phyloP scores from a whole-genome alignment of 2,113 vertebrate genomes.

The Podarcis raffonei region DNA sequence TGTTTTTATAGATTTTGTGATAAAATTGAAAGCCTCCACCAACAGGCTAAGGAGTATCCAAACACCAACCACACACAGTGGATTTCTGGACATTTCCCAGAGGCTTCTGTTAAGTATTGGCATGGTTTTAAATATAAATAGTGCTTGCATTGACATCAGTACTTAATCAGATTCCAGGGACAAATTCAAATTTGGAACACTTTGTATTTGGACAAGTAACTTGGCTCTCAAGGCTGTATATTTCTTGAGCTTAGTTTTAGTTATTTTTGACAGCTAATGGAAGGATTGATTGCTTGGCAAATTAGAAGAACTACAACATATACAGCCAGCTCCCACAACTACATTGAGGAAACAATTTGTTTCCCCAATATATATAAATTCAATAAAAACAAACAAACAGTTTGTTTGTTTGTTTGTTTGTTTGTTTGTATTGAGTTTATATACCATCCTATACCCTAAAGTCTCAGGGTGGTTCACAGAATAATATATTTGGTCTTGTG shows the following conservation, averaged over 20 bases:
- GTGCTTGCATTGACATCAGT: slow-evolving; percentile 46
- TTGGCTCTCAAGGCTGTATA: slow-evolving; percentile 45
- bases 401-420: no score
- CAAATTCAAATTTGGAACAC: slow-evolving; percentile 8
- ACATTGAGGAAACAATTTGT: no score
- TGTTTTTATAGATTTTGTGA: slow-evolving; percentile 46
- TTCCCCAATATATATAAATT: no score
- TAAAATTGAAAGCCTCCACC: slow-evolving; percentile 54
- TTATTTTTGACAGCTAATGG: slow-evolving; percentile 47
- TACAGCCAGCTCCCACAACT: slow-evolving; percentile 10
- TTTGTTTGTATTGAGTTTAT: no score
- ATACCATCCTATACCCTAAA: no score
- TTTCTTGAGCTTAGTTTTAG: slow-evolving; percentile 51
- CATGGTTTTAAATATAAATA: slow-evolving; percentile 44
- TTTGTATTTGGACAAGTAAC: slow-evolving; percentile 47
- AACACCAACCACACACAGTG: slow-evolving; percentile 56
- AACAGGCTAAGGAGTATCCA: slow-evolving; percentile 43
- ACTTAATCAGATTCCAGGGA: slow-evolving; percentile 52
- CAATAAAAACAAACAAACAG: no score
- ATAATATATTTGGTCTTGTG: background rate
- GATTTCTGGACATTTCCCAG: slow-evolving; percentile 47
- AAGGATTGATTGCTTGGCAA: slow-evolving; percentile 39
- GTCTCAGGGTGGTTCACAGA: background rate
- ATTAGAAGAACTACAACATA: slow-evolving; percentile 23
- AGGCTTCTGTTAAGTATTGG: background rate